Base-by-base conservation (phyloP, 2,113 vertebrate species). In the Petromus typicus region DNA sequence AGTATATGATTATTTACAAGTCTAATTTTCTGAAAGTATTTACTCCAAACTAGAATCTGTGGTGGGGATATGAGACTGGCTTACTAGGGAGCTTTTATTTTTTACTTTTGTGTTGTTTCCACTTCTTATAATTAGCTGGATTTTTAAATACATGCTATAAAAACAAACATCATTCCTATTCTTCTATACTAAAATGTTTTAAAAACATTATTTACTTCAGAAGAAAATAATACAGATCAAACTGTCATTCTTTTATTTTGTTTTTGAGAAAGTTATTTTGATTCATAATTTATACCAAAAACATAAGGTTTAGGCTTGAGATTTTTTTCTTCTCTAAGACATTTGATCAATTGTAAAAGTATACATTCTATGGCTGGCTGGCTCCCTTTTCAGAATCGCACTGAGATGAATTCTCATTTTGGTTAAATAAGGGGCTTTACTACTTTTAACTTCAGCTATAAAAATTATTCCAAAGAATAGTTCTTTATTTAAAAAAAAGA, bases 141-240 rank as follows among this genome's bases (percentile, higher is more conserved):
- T 94, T 63, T 90, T 83, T n/a, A 37, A 76, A 45, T 75, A 88
- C 57, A 92, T 48, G 34, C 34, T 56, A 76, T 56, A 92, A 61
- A 95, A 59, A 81, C 51, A 78, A 85, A 64, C n/a, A 89, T 75
- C 75, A 81, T 91, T 92, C 32, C n/a, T 3, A 64, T 76, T 95
- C n/a, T 30, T 32, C 30, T 92, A 18, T 89, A 93, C 63, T 82
- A 83, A 86, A 89, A 69, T 86, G 5, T 85, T 85, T 92, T 95
- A 90, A 78, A 89, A 90, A n/a, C n/a, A n/a, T n/a, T n/a, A n/a
- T n/a, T n/a, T n/a, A n/a, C 7, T 30, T 17, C 45, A 57, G 32
- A 57, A 71, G 45, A 89, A 82, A 92, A 66, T 63, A 75, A 43
- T 48, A 76, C 18, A 85, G 45, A 63, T 27, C 54, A 30, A 95